phyloP scores from a whole-genome alignment of 1,140 invertebrate species.

The Zaprionus africanus region DNA sequence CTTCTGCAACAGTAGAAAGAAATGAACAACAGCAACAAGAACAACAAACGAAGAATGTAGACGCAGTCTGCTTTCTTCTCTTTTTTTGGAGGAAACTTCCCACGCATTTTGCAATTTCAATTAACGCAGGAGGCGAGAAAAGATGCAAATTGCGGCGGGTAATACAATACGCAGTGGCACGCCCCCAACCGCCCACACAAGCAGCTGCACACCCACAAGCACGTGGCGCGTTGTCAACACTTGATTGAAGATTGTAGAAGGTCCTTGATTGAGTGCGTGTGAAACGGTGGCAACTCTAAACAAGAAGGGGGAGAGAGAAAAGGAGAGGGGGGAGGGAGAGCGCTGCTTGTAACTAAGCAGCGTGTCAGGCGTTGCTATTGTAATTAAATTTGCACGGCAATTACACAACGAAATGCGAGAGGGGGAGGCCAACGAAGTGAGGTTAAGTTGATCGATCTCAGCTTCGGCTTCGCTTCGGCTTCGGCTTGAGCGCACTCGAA shows the following conservation, averaged over 20 bases:
- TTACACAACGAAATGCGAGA: constrained; percentile 63
- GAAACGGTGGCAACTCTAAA: constrained; percentile 25
- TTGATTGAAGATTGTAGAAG: constrained; percentile 51
- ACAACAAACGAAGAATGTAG: background rate
- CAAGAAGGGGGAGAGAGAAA: background rate
- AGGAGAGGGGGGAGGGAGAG: constrained; percentile 14
- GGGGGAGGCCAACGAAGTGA: background rate
- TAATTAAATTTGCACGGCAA: constrained; percentile 84
- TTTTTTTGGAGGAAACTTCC: constrained; percentile 36
- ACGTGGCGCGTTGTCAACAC: constrained; percentile 68
- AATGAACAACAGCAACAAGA: background rate
- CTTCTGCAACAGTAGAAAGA: background rate
- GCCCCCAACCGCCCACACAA: constrained; percentile 16
- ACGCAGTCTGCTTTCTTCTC: background rate
- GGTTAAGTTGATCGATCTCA: constrained; percentile 28
- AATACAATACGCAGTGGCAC: constrained; percentile 63
- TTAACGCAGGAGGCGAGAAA: constrained; percentile 42
- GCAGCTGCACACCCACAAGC: constrained; percentile 19
- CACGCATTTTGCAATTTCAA: constrained; percentile 57
- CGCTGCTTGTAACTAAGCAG: constrained; percentile 23
- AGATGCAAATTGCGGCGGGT: constrained; percentile 68
- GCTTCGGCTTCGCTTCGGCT: background rate
- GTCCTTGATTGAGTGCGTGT: constrained; percentile 65
- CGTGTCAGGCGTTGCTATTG: constrained; percentile 48
- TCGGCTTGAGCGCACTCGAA: constrained; percentile 1